Evolutionary conservation across 2,113 vertebrate species (phyloP), one percentile per base, ranked within the genome.

Genomic region (Chelonoidis abingdonii): DNA sequence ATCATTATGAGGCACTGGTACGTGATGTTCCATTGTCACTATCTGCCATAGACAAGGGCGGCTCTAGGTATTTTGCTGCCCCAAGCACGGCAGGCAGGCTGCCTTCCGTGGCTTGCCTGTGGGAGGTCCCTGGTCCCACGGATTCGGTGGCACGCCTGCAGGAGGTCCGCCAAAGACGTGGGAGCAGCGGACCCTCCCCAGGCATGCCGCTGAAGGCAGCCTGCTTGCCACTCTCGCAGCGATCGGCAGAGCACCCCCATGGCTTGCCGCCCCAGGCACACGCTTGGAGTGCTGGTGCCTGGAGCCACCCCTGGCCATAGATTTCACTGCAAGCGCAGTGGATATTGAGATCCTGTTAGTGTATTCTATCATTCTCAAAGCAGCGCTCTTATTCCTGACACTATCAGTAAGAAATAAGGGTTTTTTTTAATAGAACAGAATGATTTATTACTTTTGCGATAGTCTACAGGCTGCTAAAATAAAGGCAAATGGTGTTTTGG

Each of bases 281-380:
- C 9, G 9, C 47, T 47, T 47, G 47, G 47, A 9, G 9, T 47
- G 47, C 47, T 47, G 47, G 47, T 47, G 47, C 47, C 47, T 47
- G 47, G 9, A 47, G 47, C 9, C 47, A 9, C 47, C 8, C 47
- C 47, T 47, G 47, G 54, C 5, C 31, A 87, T 29, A n/a, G 86
- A 95, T 87, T 89, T 93, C 65, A 76, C 3, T 76, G 29, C 76
- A 87, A 95, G 88, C 76, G 80, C 7, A 92, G 80, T 53, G n/a
- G 84, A 59, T 1, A 89, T 31, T 89, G 50, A 76, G 7, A 52
- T 62, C 65, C 19, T 49, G 87, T 90, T 65, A 75, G 56, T 1
- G 0, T 47, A 14, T 54, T 65, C 79, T 88, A 31, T 11, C 82
- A 89, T 80, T 69, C 84, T 84, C 47, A 86, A 79, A 76, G 41